Evolutionary conservation across 1,140 invertebrate genomes (phyloP).

Genomic region (Aradophagus sp.): DNA sequence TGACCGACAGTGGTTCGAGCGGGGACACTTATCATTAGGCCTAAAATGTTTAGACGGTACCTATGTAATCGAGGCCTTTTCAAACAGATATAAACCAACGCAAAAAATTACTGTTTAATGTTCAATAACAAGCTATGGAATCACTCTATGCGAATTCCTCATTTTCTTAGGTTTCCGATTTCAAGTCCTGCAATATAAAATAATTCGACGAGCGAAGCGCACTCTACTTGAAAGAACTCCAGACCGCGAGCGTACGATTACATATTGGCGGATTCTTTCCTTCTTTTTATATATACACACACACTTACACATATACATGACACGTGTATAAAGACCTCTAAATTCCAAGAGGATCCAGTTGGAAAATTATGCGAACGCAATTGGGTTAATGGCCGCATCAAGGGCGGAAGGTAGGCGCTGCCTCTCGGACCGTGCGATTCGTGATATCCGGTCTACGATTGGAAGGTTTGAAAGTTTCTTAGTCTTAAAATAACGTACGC

Average conservation of each 20-base stretch:
- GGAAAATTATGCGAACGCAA: constrained; percentile 42
- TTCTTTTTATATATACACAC: constrained; percentile 41
- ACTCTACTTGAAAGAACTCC: too few species aligned
- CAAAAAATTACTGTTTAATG: too few species aligned
- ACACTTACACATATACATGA: too few species aligned
- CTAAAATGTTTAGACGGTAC: constrained; percentile 32
- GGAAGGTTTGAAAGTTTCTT: constrained; percentile 54
- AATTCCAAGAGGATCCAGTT: constrained; percentile 28
- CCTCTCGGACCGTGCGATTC: constrained; percentile 41
- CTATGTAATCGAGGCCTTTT: constrained; percentile 31
- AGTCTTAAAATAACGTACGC: constrained; percentile 42
- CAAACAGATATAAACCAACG: too few species aligned
- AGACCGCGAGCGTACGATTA: background rate
- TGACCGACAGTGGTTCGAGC: constrained; percentile 5
- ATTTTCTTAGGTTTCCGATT: constrained; percentile 21
- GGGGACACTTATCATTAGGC: constrained; percentile 29
- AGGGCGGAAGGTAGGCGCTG: too few species aligned
- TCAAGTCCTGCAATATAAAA: constrained; percentile 8
- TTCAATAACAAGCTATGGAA: too few species aligned
- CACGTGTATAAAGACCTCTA: constrained; percentile 19
- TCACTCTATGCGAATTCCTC: constrained; percentile 13
- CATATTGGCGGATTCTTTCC: constrained; percentile 29
- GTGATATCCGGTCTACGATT: constrained; percentile 49
- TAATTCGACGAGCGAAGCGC: constrained; percentile 15
- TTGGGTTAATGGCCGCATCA: constrained; percentile 41